Evolutionary conservation across 2,113 vertebrate species (phyloP).

Genomic region (Pristiophorus japonicus): DNA sequence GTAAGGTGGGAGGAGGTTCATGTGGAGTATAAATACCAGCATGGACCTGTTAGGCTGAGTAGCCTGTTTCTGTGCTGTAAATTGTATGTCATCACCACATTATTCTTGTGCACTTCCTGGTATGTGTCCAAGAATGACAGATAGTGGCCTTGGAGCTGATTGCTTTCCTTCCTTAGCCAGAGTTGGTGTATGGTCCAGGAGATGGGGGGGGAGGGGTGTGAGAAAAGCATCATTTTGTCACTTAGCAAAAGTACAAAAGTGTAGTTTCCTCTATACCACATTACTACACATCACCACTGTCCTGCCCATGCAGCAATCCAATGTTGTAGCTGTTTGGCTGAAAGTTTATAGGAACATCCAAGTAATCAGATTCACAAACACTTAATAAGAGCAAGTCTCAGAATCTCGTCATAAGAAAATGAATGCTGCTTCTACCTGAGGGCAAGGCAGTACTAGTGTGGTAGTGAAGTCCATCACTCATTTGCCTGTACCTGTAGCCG

Average conservation of each 20-base stretch:
- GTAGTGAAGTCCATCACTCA: background rate
- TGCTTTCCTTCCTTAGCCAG: background rate
- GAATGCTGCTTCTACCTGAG: background rate
- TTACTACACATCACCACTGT: background rate
- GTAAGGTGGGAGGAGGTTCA: background rate
- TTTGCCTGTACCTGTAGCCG: background rate
- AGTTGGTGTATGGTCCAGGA: too few species aligned
- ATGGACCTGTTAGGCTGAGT: background rate
- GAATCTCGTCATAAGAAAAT: background rate
- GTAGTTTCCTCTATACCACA: background rate
- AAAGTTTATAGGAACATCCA: background rate
- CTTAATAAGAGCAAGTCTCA: background rate
- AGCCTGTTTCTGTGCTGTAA: background rate
- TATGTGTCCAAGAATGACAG: background rate
- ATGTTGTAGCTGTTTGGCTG: too few species aligned
- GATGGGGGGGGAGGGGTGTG: too few species aligned
- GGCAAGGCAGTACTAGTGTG: background rate
- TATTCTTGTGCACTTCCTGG: background rate
- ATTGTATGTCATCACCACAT: background rate
- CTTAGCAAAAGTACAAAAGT: background rate
- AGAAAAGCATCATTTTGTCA: background rate
- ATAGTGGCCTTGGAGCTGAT: background rate
- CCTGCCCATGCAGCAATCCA: background rate
- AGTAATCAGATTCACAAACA: background rate
- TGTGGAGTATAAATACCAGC: background rate